Evolutionary conservation across 1,140 invertebrate species (phyloP), one percentile per base, ranked within the genome.

Genomic region (Fopius arisanus): DNA sequence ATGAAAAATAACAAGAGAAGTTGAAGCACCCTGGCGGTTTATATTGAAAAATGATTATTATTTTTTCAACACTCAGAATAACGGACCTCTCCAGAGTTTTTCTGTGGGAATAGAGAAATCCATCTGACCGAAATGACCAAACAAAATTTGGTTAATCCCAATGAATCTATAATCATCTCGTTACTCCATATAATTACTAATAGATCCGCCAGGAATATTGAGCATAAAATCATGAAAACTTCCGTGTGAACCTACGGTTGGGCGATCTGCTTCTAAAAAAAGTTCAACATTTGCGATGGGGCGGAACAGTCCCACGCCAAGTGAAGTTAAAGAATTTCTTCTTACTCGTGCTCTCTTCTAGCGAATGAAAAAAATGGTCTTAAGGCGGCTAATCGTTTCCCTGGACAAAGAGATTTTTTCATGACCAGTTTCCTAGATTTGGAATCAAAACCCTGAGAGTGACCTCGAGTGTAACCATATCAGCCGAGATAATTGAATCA

Each of bases 401-500:
- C 21, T 26, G 23, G 54, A 59, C 54, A 26, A 28, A 26, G 54
- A 70, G 72, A 79, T 77, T 77, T 79, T 77, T 43, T 71, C 23
- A 59, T 59, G 3, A 59, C 23, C 3, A 23, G 23, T 68, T 73
- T 70, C 43, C 28, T 16, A 72, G 41, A 70, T 59, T 73, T 43
- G 10, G 26, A 10, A 33, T 59, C 26, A 28, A 68, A n/a, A 63
- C 63, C 77, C 75, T 78, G 78, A 75, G 79, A 81, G 77, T 66
- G 69, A 63, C 37, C 19, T 65, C 40, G 5, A 23, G 54, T 59
- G 63, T 14, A 51, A 67, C 78, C 62, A 77, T 81, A 77, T 78
- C 73, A 79, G 78, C 73, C 81, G 78, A 78, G 73, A 68, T 82
- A 80, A 83, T 78, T 78, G 74, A 77, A 82, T 83, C 76, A 80